Evolutionary conservation across 2,113 vertebrate species (phyloP).

Genomic region (Narcine bancroftii): DNA sequence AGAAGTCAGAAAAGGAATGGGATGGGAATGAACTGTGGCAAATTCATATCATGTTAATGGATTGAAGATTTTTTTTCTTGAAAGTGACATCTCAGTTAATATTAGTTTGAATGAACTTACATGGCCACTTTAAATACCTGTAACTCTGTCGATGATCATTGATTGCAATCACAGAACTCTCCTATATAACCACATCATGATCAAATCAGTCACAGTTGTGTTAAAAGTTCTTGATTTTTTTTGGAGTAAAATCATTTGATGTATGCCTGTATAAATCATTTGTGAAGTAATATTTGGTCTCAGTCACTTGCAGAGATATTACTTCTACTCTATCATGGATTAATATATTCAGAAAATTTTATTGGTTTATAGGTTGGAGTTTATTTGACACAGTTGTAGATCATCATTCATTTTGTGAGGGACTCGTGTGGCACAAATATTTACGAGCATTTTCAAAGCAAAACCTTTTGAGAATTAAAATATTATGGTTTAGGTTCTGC

Average conservation of each 20-base stretch:
- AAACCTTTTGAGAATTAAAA: background rate
- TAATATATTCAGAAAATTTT: background rate
- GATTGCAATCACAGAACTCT: background rate
- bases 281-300: background rate
- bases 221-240: background rate
- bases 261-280: background rate
- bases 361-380: background rate
- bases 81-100: background rate
- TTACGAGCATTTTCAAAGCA: background rate
- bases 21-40: background rate
- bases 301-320: background rate
- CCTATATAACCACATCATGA: background rate
- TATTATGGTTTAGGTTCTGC: background rate
- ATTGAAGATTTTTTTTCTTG: background rate
- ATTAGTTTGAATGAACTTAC: background rate
- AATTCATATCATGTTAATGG: background rate
- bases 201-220: background rate
- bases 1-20: background rate
- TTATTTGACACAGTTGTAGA: background rate
- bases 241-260: background rate
- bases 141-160: background rate
- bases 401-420: background rate
- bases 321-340: background rate
- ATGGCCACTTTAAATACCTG: background rate
- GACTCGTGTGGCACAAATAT: background rate